Percentiles rank a stretch among this genome's conserved stretches.
phyloP scores from a whole-genome alignment of 2,888 invertebrate species.

The Parnassius glacialis region DNA sequence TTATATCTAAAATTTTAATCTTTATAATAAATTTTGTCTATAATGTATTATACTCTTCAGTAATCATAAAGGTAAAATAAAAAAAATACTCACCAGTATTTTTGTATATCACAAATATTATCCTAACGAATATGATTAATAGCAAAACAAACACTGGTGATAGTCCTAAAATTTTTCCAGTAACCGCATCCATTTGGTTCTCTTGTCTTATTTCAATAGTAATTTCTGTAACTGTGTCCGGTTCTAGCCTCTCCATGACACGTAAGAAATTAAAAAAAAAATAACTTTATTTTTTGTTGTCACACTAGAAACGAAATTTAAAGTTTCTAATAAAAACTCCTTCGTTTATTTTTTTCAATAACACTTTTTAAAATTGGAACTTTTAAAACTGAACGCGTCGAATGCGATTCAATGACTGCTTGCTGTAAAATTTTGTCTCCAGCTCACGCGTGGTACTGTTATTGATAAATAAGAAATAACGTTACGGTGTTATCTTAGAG shows the following conservation, averaged over 20 bases:
- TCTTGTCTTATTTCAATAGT: constrained; percentile 8
- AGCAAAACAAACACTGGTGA: constrained; percentile 58
- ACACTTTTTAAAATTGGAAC: constrained; percentile 1
- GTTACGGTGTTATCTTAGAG: constrained; percentile 6
- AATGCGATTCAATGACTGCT: constrained; percentile 18
- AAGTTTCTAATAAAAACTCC: not conserved
- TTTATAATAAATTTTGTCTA: no score
- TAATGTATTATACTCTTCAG: not conserved
- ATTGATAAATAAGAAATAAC: constrained; percentile 22
- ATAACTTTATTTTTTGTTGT: constrained; percentile 3
- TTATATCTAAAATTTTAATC: no score
- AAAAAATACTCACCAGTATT: constrained; percentile 48
- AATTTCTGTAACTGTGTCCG: constrained; percentile 10
- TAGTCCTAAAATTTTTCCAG: constrained; percentile 39
- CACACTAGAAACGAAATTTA: not conserved
- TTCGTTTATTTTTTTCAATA: constrained; percentile 1
- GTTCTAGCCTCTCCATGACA: constrained; percentile 14
- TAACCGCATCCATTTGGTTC: constrained; percentile 10
- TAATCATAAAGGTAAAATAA: not conserved
- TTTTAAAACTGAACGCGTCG: constrained; percentile 14
- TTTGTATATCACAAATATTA: constrained; percentile 59
- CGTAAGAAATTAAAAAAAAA: constrained; percentile 6
- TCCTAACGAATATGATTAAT: constrained; percentile 53
- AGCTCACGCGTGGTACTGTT: constrained; percentile 10
- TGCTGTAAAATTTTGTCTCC: constrained; percentile 7